Conservation (phyloP, 1,140 invertebrate species). For the Brevipalpus yothersi region DNA sequence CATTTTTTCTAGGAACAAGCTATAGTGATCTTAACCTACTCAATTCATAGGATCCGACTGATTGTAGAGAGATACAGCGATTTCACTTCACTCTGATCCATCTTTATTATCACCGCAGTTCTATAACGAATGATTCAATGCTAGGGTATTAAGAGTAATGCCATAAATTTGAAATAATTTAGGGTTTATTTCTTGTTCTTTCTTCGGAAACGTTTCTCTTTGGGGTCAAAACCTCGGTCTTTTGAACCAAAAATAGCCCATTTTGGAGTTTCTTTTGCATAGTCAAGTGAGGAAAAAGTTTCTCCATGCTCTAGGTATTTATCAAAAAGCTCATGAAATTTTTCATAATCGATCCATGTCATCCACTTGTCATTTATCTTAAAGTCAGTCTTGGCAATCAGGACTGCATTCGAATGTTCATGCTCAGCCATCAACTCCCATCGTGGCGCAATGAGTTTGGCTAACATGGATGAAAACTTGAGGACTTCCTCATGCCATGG, state of each 20-base stretch:
- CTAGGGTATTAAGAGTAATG: too few species aligned
- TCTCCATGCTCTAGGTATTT: constrained; percentile 20
- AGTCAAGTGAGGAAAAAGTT: constrained; percentile 29
- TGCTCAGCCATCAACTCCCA: constrained; percentile 36
- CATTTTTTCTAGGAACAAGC: too few species aligned
- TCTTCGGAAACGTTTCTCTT: constrained; percentile 27
- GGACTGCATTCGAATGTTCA: constrained; percentile 36
- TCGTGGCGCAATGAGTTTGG: constrained; percentile 11
- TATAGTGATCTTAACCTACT: too few species aligned
- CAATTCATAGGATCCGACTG: too few species aligned
- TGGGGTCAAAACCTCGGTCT: constrained; percentile 34
- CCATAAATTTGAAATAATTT: too few species aligned
- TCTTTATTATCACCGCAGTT: too few species aligned
- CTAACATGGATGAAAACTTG: constrained; percentile 26
- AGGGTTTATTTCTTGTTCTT: constrained; percentile 15
- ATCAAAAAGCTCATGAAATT: constrained; percentile 27
- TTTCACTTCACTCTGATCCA: too few species aligned
- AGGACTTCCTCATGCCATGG: constrained; percentile 38
- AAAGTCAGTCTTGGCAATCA: constrained; percentile 33
- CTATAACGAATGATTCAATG: too few species aligned
- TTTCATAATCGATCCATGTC: constrained; percentile 37
- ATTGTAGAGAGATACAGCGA: too few species aligned
- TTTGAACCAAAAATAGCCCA: constrained; percentile 32
- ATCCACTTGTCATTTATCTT: constrained; percentile 28
- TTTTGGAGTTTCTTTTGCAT: constrained; percentile 27